Base-by-base conservation (phyloP, 2,797 vertebrate species). In the Calcarius lapponicus region DNA sequence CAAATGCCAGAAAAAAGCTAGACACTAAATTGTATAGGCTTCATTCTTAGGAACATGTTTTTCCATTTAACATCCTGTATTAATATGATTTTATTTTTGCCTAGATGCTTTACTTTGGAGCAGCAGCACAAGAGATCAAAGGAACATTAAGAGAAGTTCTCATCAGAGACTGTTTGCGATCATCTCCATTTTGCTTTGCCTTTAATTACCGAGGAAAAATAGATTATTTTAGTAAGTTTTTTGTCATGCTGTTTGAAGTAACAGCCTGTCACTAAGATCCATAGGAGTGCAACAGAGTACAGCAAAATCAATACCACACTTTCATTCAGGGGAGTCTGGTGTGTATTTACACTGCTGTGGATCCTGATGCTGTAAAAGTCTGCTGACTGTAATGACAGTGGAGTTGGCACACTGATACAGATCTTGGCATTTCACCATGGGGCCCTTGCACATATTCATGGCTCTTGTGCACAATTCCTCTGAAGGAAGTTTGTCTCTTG, bases 201-300 rank as follows among this genome's bases (percentile, higher is more conserved):
- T 80, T 48, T 81, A 80, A 80, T 89, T 80, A 71, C 40, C 6
- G 0, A 67, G 22, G 40, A 78, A 93, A 92, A 86, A 29, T 43
- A 78, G 45, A 53, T 90, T 82, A 8, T 91, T 85, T 79, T 60
- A 74, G 31, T 71, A 67, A 89, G 88, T 43, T 50, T 93, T 93
- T 87, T 92, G 43, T 80, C 61, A 29, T 53, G 61, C n/a, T 94
- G 45, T 86, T 91, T 94, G 83, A 86, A 91, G 47, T 67, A 88
- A 80, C 36, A 88, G 36, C n/a, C 50, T 69, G 58, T 73, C 20
- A 5, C 76, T 94, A 88, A 71, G 72, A 82, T 80, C 80, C 31
- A 26, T 57, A 76, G 53, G 36, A 53, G 69, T 1, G 11, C 76
- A 92, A 72, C 25, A 84, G 65, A 64, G 40, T 43, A 60, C 32